Conservation (phyloP, 2,888 invertebrate species). For the Lithophane ornitopus region DNA sequence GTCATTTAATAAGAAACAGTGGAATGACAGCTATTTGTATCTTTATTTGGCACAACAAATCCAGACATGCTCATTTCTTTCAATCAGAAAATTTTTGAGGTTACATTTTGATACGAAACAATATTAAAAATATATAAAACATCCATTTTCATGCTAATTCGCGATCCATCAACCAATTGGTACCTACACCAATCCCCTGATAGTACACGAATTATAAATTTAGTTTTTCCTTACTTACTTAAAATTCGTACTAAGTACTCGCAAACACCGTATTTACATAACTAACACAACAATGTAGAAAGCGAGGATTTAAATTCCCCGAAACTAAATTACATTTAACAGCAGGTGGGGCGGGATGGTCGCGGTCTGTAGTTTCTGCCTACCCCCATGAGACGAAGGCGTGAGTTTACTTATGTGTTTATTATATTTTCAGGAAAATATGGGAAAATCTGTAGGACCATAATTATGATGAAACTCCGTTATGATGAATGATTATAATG, state of each 20-base stretch:
- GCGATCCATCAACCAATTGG: neutral
- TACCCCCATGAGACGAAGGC: neutral
- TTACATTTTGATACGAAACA: neutral
- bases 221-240: neutral
- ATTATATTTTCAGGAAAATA: neutral
- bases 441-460: neutral
- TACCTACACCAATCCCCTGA: neutral
- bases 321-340: neutral
- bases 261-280: neutral
- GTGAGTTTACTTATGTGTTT: neutral
- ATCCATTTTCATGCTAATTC: neutral
- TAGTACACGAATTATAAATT: neutral
- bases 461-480: neutral
- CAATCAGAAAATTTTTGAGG: neutral
- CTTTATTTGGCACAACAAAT: neutral
- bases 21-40: constrained; percentile 21
- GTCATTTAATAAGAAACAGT: neutral
- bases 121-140: neutral
- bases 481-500: no score
- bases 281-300: neutral
- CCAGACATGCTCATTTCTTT: neutral
- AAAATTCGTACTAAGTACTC: neutral
- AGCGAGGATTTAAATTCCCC: neutral
- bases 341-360: neutral
- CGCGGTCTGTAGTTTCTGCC: neutral